These are phyloP conservation scores for Trachelus troglodyta DNA, from an alignment of 2,888 invertebrate species.

Conservation along the genomic window DNA sequence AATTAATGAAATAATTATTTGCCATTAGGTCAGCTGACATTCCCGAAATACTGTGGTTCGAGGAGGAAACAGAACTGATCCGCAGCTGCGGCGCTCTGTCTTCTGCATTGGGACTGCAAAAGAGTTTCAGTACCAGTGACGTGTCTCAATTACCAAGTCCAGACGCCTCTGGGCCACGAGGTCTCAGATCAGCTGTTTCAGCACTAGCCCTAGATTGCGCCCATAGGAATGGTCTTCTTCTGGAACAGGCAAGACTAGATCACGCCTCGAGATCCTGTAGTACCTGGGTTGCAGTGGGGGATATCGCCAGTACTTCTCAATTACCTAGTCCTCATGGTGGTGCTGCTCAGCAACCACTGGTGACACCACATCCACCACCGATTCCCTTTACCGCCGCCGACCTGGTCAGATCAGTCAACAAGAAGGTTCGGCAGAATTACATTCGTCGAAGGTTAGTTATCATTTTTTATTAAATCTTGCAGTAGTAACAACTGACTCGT, in stretches of 20 bases:
- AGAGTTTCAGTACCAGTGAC: conserved; percentile 87
- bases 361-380: conserved; percentile 65
- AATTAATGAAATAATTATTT: background rate
- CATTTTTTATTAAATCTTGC: background rate
- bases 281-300: conserved; percentile 89
- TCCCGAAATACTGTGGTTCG: conserved; percentile 75
- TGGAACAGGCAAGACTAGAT: conserved; percentile 72
- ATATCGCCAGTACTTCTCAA: conserved; percentile 80
- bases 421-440: conserved; percentile 86
- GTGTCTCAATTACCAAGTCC: conserved; percentile 73
- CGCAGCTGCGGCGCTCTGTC: conserved; percentile 84
- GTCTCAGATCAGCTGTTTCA: conserved; percentile 67
- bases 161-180: conserved; percentile 59
- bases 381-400: conserved; percentile 75
- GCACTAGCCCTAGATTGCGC: conserved; percentile 72
- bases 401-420: conserved; percentile 81
- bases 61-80: conserved; percentile 83
- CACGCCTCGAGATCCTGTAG: conserved; percentile 80
- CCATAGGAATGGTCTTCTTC: conserved; percentile 69
- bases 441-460: conserved; percentile 72
- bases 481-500: too few relatives aligned
- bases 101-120: conserved; percentile 82
- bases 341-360: conserved; percentile 60
- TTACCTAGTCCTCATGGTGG: conserved; percentile 85
- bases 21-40: conserved; percentile 70